Base-by-base conservation (phyloP, 1,140 invertebrate genomes). In the Heliconius eleuchia region DNA sequence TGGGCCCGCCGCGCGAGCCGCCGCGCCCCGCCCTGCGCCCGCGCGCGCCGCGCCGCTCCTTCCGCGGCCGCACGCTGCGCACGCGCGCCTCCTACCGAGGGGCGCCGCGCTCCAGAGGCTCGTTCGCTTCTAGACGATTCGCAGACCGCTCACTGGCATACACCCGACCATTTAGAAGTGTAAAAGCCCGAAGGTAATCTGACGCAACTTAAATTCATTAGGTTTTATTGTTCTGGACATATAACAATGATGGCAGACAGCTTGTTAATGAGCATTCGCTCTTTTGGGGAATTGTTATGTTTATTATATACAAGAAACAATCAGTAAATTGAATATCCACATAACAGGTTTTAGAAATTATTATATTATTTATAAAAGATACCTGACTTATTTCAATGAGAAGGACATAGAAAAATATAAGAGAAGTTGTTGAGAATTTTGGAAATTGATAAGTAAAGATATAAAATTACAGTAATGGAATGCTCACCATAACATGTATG, bases 121-220 rank as follows among this genome's bases (percentile, higher is more conserved):
- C 92, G 71, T 93, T 93, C 85, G 76, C 86, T 82, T 82, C 90
- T 57, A 87, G 93, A 79, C 89, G 92, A 81, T 94, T 89, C 85
- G 84, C 83, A 73, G 92, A 92, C 66, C 85, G 92, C 80, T 86
- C 91, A 84, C 89, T 92, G 72, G 86, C 84, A 19, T 94, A 93
- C 86, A 89, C 89, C 79, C 91, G 91, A 71, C 88, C 88, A 46
- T 94, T 90, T 87, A 91, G 88, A 89, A 81, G 87, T 85, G 83
- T 91, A 82, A 94, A 93, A 82, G 87, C 87, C 77, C 88, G 91
- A 92, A 94, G 93, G 93, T 94, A 94, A 94, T 87, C 91, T 82
- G 80, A 87, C 77, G 27, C 77, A 60, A 82, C 79, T 83, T 83
- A 79, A 52, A 78, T 60, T 72, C 71, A 39, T 71, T 72, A 70